These are phyloP conservation scores for Mungos mungo DNA, from an alignment of 2,113 vertebrate genomes.

Conservation along the genomic window DNA sequence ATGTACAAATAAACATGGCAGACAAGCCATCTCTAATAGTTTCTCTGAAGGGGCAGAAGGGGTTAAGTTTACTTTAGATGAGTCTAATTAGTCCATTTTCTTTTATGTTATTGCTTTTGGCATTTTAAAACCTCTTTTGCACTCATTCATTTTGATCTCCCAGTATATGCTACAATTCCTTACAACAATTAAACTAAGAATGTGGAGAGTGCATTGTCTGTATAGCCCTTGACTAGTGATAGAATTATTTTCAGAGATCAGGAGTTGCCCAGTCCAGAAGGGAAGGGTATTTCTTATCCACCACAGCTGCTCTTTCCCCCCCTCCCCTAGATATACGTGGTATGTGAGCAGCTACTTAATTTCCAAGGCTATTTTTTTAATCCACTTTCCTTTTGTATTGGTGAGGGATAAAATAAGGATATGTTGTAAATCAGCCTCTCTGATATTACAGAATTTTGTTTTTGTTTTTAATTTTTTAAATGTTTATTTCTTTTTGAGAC, in stretches of 20 bases:
- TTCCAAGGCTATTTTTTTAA: not conserved
- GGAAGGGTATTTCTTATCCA: not conserved
- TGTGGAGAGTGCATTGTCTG: not conserved
- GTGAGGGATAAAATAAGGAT: constrained; percentile 2
- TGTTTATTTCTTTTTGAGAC: no score
- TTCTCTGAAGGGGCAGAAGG: constrained; percentile 19
- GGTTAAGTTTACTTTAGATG: not conserved
- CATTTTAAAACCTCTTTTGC: not conserved
- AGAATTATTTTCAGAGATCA: not conserved
- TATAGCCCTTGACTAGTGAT: not conserved
- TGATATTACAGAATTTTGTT: not conserved
- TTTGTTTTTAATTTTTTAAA: no score
- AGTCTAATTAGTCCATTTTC: not conserved
- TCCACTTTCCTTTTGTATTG: constrained; percentile 20
- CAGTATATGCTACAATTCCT: not conserved
- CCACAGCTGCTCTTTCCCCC: not conserved
- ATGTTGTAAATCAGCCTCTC: constrained; percentile 9
- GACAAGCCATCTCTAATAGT: not conserved
- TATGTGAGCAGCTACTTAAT: not conserved
- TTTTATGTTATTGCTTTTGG: constrained; percentile 6
- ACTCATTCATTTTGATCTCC: constrained; percentile 15
- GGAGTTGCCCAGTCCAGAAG: not conserved
- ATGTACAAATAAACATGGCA: not conserved
- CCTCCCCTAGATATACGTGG: not conserved
- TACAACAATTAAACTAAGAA: not conserved